Base-by-base conservation (phyloP, 2,888 invertebrate genomes). In the Acleris laterana region DNA sequence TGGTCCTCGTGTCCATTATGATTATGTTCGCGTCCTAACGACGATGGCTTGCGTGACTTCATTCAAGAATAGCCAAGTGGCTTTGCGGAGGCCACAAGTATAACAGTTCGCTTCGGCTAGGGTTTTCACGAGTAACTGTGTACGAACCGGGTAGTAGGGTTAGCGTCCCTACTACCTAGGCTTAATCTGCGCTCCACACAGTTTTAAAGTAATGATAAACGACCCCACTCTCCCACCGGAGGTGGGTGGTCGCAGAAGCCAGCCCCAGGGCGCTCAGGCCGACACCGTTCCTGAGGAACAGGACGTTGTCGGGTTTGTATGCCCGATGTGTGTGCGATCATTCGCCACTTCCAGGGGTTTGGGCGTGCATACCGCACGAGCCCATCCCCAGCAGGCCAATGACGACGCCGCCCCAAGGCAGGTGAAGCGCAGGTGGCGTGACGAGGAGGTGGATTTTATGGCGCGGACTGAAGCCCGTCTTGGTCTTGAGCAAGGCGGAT, bases 351-450 rank as follows among this genome's bases (percentile, higher is more conserved):
- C 0, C 2, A 28, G 16, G 2, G 51, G 51, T 4, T 16, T 52
- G 28, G 51, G 51, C 7, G 51, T 52, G 57, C 51, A 60, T 22
- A 60, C 25, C 6, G n/a, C 25, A 2, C 38, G 49, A 0, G 48
- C 49, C 19, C 49, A 59, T 19, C 58, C 49, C 0, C 0, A 0
- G 0, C 2, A 53, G 32, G 28, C 57, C 11, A 57, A 57, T 46
- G 44, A 22, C 22, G 28, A 17, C 4, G 57, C 25, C 19, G 28
- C 28, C 3, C 28, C 28, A 3, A 25, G 28, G 28, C n/a, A n/a
- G 51, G 51, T 2, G 51, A 52, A 28, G 28, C 51, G 58, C 1
- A 17, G 48, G 19, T 58, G 32, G 48, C 28, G 32, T 17, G 19
- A 55, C 20, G n/a, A n/a, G n/a, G n/a, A n/a, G n/a, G n/a, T n/a